Evolutionary conservation across 2,888 invertebrate genomes (phyloP), one percentile per base, ranked within the genome.

Genomic region (Epinotia ramella): DNA sequence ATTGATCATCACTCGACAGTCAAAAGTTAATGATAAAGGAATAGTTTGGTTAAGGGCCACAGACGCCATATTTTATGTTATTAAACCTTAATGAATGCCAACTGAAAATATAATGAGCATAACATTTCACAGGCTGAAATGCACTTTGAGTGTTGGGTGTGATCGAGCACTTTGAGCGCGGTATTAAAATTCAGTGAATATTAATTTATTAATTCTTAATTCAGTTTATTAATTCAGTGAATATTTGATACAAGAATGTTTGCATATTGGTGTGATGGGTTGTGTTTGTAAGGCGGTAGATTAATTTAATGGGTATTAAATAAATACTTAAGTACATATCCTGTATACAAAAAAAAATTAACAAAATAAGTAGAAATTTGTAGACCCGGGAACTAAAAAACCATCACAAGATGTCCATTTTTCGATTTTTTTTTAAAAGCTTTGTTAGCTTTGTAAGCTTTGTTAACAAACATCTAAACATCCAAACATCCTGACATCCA

Each of bases 131-230:
- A n/a, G 67, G 16, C 24, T 28, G 24, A 28, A 28, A 28, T 28
- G 3, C 24, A 28, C 24, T 28, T 28, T 28, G 20, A 28, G 24
- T 28, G 24, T 28, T 28, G 24, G 24, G 2, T 56, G 24, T 53
- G 53, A 73, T 67, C 24, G 73, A 28, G 67, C 67, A 53, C 67
- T 20, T 49, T 66, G 9, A 40, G 66, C 59, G 18, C 62, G 20
- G 53, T 40, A 62, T 73, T 73, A 73, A 66, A 66, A 73, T 67
- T 67, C 73, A 67, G 73, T 60, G 66, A 60, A 67, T 62, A 66
- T 73, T 73, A 60, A 60, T 33, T 28, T 28, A 28, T 28, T 28
- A 28, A 28, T 28, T 28, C 24, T 28, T 28, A 28, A 28, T 28
- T 28, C n/a, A n/a, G n/a, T n/a, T n/a, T 2, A 28, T 28, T 28